A percentile compares a stretch with the other conserved stretches of the same genome.
phyloP scores from a whole-genome alignment of 1,140 invertebrate species.

The Eubasilissa regina region DNA sequence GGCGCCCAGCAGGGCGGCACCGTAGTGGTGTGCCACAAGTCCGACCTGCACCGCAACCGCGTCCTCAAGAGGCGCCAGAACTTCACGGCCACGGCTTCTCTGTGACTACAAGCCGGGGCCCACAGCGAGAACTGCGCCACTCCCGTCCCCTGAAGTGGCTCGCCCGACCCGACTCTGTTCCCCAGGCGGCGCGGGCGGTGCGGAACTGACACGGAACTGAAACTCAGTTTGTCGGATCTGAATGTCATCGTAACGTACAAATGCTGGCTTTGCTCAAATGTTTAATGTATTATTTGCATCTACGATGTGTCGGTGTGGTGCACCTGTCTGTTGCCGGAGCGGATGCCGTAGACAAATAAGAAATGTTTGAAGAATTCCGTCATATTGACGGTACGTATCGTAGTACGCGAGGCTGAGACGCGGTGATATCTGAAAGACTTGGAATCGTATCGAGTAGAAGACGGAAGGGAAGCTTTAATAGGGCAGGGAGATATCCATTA shows the following conservation, averaged over 20 bases:
- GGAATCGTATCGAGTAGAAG: slow-evolving; percentile 9
- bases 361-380: slow-evolving; percentile 24
- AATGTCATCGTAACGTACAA: background rate
- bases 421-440: slow-evolving; percentile 39
- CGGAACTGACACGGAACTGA: background rate
- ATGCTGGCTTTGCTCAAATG: slow-evolving; percentile 35
- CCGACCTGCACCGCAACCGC: slow-evolving; percentile 73
- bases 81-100: slow-evolving; percentile 73
- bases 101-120: slow-evolving; percentile 70
- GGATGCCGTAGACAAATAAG: slow-evolving; percentile 3
- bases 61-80: slow-evolving; percentile 73
- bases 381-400: slow-evolving; percentile 5
- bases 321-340: background rate
- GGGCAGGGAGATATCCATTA: background rate
- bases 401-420: background rate
- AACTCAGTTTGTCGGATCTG: background rate
- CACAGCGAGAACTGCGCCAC: slow-evolving; percentile 53
- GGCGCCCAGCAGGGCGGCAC: slow-evolving; percentile 68
- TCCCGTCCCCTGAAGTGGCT: slow-evolving; percentile 52
- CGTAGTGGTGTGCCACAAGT: slow-evolving; percentile 74
- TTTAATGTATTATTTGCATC: slow-evolving; percentile 15
- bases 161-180: background rate
- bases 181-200: background rate
- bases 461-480: slow-evolving; percentile 20
- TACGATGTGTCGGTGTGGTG: slow-evolving; percentile 12